Evolutionary conservation across 2,888 invertebrate species (phyloP).

Genomic region (Smittia sp.): DNA sequence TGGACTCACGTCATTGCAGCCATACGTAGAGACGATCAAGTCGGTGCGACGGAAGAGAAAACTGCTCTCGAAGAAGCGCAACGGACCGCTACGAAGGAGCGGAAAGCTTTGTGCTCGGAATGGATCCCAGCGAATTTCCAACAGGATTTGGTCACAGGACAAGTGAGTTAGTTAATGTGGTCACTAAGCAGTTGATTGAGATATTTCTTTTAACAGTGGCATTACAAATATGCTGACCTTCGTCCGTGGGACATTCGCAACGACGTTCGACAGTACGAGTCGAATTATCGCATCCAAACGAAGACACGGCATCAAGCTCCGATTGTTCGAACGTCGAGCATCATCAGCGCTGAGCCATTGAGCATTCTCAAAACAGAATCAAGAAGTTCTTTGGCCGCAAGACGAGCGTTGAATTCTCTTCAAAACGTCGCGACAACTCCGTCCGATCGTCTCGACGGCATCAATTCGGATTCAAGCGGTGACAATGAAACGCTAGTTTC

Average conservation of each 20-base stretch:
- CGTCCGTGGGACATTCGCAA: slow-evolving; percentile 87
- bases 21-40: slow-evolving; percentile 77
- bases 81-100: slow-evolving; percentile 67
- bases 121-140: slow-evolving; percentile 77
- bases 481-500: slow-evolving; percentile 45
- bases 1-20: slow-evolving; percentile 87
- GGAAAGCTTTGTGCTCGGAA: slow-evolving; percentile 62
- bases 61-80: slow-evolving; percentile 86
- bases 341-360: slow-evolving; percentile 63
- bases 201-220: slow-evolving; percentile 55
- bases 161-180: not conserved
- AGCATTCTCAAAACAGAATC: slow-evolving; percentile 56
- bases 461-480: slow-evolving; percentile 57
- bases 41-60: slow-evolving; percentile 87
- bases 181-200: not conserved
- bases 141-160: slow-evolving; percentile 56
- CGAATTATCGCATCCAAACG: slow-evolving; percentile 74
- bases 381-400: slow-evolving; percentile 56
- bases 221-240: slow-evolving; percentile 74
- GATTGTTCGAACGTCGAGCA: slow-evolving; percentile 68
- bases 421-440: slow-evolving; percentile 56
- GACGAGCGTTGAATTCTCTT: slow-evolving; percentile 56
- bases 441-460: slow-evolving; percentile 51
- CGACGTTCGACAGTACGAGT: slow-evolving; percentile 83
- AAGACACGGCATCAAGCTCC: slow-evolving; percentile 73